Percentiles rank a stretch among this genome's conserved stretches.
These are phyloP conservation scores for Drosophila planitibia DNA, from an alignment of 2,888 invertebrate species.

Conservation along the genomic window DNA sequence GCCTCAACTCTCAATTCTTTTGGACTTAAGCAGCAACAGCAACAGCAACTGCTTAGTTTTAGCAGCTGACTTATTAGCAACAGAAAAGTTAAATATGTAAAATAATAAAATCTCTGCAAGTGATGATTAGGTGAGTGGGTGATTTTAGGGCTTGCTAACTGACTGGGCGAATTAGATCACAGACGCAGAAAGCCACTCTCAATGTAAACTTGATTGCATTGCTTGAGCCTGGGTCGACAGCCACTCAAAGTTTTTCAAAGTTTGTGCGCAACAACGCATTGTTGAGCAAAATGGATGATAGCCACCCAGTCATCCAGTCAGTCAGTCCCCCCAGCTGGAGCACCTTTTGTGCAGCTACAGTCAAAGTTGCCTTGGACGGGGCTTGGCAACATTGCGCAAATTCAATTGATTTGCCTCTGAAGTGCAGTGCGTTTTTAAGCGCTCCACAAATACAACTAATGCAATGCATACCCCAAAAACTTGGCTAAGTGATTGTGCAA, in stretches of 20 bases:
- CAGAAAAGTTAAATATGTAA: slow-evolving; percentile 31
- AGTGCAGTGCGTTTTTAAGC: slow-evolving; percentile 65
- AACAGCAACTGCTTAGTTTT: not conserved
- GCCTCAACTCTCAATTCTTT: not conserved
- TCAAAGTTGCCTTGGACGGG: slow-evolving; percentile 23
- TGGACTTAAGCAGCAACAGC: not conserved
- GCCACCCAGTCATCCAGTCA: not conserved
- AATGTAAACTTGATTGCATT: slow-evolving; percentile 49
- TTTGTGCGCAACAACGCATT: slow-evolving; percentile 60
- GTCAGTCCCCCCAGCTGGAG: slow-evolving; percentile 18
- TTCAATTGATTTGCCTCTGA: slow-evolving; percentile 69
- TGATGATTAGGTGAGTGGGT: slow-evolving; percentile 3
- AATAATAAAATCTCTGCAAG: slow-evolving; percentile 32
- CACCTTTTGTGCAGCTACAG: slow-evolving; percentile 46
- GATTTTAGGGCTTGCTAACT: slow-evolving; percentile 1
- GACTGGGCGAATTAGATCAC: slow-evolving; percentile 57
- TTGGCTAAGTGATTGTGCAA: slow-evolving; percentile 59
- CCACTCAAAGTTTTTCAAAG: slow-evolving; percentile 58
- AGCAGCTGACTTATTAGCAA: slow-evolving; percentile 13
- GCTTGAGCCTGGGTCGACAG: slow-evolving; percentile 13
- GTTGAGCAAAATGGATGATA: slow-evolving; percentile 41
- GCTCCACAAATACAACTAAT: slow-evolving; percentile 70
- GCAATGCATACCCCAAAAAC: slow-evolving; percentile 56
- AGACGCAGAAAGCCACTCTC: slow-evolving; percentile 68
- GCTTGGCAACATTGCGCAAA: slow-evolving; percentile 65